phyloP scores from a whole-genome alignment of 2,113 vertebrate genomes.

The Chlorodrepanis virens region DNA sequence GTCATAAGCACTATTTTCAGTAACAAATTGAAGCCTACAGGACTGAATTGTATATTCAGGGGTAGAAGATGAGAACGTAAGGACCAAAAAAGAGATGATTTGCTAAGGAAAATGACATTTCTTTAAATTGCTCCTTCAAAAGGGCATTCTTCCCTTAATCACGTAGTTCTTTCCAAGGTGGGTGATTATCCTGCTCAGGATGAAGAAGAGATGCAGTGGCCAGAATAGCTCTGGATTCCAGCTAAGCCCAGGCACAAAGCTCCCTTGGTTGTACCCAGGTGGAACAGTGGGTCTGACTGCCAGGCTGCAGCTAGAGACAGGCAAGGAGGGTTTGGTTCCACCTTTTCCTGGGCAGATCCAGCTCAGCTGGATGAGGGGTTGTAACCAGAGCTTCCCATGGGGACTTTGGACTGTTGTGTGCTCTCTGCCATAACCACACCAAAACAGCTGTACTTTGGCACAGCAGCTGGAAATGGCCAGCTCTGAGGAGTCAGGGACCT shows the following conservation, averaged over 20 bases:
- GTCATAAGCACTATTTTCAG: not conserved
- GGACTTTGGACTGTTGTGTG: not conserved
- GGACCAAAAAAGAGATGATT: not conserved
- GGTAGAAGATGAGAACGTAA: not conserved
- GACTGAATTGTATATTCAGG: not conserved
- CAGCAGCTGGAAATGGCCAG: not conserved
- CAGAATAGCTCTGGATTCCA: not conserved
- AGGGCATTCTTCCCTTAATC: not conserved
- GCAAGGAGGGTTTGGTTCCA: not conserved
- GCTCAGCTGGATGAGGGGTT: not conserved
- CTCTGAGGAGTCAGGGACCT: not conserved
- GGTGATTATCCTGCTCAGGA: not conserved
- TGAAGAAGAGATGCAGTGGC: not conserved
- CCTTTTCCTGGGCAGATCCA: not conserved
- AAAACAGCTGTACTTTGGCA: not conserved
- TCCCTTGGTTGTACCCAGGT: not conserved
- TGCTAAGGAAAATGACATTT: conserved; percentile 19
- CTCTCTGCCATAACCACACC: not conserved
- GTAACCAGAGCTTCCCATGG: not conserved
- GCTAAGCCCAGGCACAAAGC: not conserved
- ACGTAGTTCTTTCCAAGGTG: not conserved
- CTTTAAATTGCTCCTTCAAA: not conserved
- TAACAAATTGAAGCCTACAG: conserved; percentile 3
- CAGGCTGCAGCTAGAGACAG: not conserved
- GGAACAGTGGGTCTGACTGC: not conserved